Base-by-base conservation (phyloP, 2,888 invertebrate species). In the Mantis religiosa region DNA sequence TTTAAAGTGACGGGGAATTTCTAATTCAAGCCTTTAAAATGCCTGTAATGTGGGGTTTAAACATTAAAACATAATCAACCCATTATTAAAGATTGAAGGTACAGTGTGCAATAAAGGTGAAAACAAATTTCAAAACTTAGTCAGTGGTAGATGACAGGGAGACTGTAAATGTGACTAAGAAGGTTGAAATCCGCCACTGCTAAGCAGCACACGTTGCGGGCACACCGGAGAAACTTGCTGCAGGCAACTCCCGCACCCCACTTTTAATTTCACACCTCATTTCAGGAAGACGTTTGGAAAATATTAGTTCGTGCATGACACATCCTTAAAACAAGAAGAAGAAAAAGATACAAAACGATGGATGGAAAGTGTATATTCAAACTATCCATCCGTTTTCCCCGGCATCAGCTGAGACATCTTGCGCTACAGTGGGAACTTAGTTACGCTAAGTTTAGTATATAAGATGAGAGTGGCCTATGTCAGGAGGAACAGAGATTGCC, bases 251-350 rank as follows among this genome's bases (percentile, higher is more conserved):
- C 54, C 54, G 54, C 54, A 71, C 54, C 54, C 87, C n/a, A 82
- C 87, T 87, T 87, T 87, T 87, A 87, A 87, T 87, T 87, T 87
- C 87, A 87, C 87, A 87, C 87, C 87, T 87, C 87, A 87, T 87
- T 87, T 87, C 82, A 82, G 34, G 87, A 87, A 87, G 87, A 87
- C 87, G 87, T 87, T 87, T 87, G 82, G 81, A 87, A 87, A 87
- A 87, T 87, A 87, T 87, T 87, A 87, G 87, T 87, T 87, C 87
- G 87, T 87, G 87, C 87, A 87, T 87, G 82, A 87, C 87, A 87
- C 87, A 28, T 87, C 87, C 87, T 87, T 87, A 87, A 87, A 87
- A 87, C 87, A 87, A 87, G 87, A 87, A 87, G 82, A 81, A 87
- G 82, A 87, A 41, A 41, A 84, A 87, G 82, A 34, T 82, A 30